Percentiles rank a stretch among this genome's conserved stretches.
phyloP scores from a whole-genome alignment of 2,797 vertebrate species.

The Lycodopsis pacificus region DNA sequence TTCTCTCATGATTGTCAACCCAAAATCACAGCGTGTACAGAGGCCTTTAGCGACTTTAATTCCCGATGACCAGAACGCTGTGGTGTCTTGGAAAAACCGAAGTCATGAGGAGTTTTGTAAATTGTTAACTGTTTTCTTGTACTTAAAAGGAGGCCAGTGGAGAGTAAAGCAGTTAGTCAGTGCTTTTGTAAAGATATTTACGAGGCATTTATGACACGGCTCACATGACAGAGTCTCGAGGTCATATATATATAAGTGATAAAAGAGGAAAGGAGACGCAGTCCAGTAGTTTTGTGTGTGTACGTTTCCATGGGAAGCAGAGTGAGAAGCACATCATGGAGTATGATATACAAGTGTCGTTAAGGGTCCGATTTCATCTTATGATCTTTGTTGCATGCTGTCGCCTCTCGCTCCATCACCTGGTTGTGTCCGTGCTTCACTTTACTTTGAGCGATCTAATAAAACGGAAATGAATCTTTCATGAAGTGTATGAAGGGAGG shows the following conservation, averaged over 20 bases:
- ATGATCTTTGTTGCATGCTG: slow-evolving; percentile 51
- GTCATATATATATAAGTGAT: slow-evolving; percentile 61
- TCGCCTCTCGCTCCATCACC: slow-evolving; percentile 39
- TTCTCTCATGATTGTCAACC: background rate
- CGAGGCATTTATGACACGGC: slow-evolving; percentile 57
- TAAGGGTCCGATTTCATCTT: slow-evolving; percentile 57
- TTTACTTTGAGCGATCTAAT: slow-evolving; percentile 22
- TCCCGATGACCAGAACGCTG: slow-evolving; percentile 1
- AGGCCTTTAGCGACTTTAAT: background rate
- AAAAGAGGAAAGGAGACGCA: slow-evolving; percentile 49
- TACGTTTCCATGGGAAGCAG: slow-evolving; percentile 18
- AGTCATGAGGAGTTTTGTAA: slow-evolving; percentile 24
- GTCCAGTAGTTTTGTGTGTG: slow-evolving; percentile 35
- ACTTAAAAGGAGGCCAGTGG: slow-evolving; percentile 41
- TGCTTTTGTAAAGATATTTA: slow-evolving; percentile 65
- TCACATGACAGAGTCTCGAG: slow-evolving; percentile 66
- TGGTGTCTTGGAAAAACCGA: background rate
- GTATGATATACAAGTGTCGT: slow-evolving; percentile 53
- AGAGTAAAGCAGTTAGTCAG: slow-evolving; percentile 48
- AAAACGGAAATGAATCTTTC: slow-evolving; percentile 42
- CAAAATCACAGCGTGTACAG: background rate
- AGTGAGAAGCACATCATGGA: slow-evolving; percentile 46
- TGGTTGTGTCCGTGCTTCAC: slow-evolving; percentile 8
- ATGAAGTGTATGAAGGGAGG: slow-evolving; percentile 12
- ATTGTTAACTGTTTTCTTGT: slow-evolving; percentile 41